phyloP scores from a whole-genome alignment of 2,888 invertebrate genomes.

The Griposia aprilina region DNA sequence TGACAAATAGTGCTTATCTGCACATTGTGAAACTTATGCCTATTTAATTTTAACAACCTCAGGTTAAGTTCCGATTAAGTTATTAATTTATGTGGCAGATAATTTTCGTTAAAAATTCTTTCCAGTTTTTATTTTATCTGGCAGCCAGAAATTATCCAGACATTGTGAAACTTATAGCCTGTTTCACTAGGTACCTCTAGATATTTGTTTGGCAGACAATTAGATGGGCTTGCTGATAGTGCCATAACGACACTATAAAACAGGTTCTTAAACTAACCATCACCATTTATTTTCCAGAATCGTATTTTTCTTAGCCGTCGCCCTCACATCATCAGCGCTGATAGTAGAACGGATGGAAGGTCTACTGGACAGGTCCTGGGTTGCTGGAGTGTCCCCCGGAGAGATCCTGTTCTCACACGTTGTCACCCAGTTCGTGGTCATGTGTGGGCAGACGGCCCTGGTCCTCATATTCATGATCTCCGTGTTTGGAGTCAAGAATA shows the following conservation, averaged over 20 bases:
- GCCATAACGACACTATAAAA: neutral
- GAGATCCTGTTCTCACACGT: conserved; percentile 98
- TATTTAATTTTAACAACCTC: neutral
- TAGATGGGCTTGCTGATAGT: neutral
- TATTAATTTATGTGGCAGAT: neutral
- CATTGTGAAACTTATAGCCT: neutral
- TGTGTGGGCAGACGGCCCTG: conserved; percentile 97
- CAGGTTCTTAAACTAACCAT: neutral
- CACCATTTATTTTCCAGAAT: conserved; percentile 91
- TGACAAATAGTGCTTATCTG: neutral
- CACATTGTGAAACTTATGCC: neutral
- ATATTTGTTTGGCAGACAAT: neutral
- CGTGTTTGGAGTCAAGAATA: conserved; percentile 97
- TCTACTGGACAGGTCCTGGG: conserved; percentile 97
- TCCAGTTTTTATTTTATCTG: neutral
- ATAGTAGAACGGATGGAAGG: conserved; percentile 98
- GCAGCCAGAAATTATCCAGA: neutral
- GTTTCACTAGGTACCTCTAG: neutral
- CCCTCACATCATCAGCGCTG: conserved; percentile 97
- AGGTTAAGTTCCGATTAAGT: too few species aligned
- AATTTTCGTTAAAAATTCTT: neutral
- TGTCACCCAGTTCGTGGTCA: conserved; percentile 97
- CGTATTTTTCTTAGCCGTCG: conserved; percentile 98
- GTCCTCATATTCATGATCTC: conserved; percentile 97
- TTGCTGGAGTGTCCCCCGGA: conserved; percentile 97